These are phyloP conservation scores for Syngnathoides biaculeatus DNA, from an alignment of 2,113 vertebrate genomes.

Conservation along the genomic window DNA sequence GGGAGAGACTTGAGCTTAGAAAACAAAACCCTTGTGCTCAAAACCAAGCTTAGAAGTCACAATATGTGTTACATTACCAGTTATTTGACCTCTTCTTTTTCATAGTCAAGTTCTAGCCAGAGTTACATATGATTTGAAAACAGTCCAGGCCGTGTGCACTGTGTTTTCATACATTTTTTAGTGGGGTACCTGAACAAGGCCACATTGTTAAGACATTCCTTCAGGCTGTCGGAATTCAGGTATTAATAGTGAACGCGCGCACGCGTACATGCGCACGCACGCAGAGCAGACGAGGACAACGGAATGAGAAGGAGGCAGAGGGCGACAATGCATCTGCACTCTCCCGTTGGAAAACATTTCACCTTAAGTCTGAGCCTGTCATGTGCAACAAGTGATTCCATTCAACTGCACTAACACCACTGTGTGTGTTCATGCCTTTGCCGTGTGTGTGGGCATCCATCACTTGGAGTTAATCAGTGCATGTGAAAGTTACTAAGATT, in stretches of 20 bases:
- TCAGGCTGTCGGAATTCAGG: conserved; percentile 73
- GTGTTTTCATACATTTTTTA: conserved; percentile 37
- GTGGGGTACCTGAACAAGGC: conserved; percentile 63
- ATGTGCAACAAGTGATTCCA: conserved; percentile 28
- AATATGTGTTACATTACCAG: neutral
- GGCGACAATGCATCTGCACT: conserved; percentile 1
- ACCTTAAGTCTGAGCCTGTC: conserved; percentile 3
- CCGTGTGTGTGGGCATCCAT: conserved; percentile 59
- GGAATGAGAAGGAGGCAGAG: conserved; percentile 25
- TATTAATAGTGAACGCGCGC: conserved; percentile 63
- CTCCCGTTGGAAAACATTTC: neutral
- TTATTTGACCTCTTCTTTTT: neutral
- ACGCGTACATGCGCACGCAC: conserved; percentile 47
- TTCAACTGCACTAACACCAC: conserved; percentile 36
- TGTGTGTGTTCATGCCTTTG: conserved; percentile 23
- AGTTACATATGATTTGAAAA: neutral
- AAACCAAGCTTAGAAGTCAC: neutral
- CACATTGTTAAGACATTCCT: conserved; percentile 76
- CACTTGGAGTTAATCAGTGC: conserved; percentile 44
- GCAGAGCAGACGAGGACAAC: conserved; percentile 7
- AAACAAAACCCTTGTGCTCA: neutral
- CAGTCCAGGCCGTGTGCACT: neutral
- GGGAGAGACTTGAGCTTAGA: neutral
- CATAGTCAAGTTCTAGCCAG: neutral
- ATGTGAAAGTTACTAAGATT: conserved; percentile 61